A percentile compares a stretch with the other conserved stretches of the same genome.
Conservation (phyloP, 2,797 vertebrate genomes). For the Percopsis omiscomaycus region DNA sequence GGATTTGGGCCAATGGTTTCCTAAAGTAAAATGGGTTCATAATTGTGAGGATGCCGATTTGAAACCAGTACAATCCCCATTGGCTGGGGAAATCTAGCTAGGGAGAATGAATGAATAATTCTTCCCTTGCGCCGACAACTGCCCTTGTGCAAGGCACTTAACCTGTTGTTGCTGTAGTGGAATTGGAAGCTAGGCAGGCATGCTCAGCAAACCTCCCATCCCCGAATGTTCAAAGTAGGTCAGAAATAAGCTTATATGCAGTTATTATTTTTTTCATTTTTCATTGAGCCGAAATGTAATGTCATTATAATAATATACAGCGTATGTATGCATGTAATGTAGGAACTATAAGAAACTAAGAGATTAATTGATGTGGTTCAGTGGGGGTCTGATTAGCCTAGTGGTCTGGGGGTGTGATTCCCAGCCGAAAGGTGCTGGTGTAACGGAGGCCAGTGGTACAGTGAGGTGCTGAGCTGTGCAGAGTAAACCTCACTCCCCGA, state of each 20-base stretch:
- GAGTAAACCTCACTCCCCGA: too few species aligned
- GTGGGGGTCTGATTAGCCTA: too few species aligned
- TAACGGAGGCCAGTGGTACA: too few species aligned
- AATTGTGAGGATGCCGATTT: not conserved
- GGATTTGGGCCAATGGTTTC: constrained; percentile 5
- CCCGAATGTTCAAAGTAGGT: not conserved
- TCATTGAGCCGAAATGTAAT: too few species aligned
- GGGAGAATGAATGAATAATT: not conserved
- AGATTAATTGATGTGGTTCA: too few species aligned
- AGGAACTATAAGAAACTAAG: not conserved
- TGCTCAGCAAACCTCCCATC: not conserved
- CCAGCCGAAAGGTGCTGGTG: too few species aligned
- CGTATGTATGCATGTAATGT: too few species aligned
- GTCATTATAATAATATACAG: too few species aligned
- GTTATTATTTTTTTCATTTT: not conserved
- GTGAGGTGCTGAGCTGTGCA: too few species aligned
- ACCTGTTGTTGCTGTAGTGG: not conserved
- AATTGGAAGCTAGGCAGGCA: not conserved
- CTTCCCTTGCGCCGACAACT: too few species aligned
- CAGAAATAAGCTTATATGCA: not conserved
- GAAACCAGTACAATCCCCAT: not conserved
- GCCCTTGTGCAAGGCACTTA: not conserved
- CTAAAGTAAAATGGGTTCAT: constrained; percentile 11
- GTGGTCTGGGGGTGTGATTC: too few species aligned
- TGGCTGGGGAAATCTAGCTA: not conserved